Conservation (phyloP, 2,797 vertebrate species). For the Chanos chanos region DNA sequence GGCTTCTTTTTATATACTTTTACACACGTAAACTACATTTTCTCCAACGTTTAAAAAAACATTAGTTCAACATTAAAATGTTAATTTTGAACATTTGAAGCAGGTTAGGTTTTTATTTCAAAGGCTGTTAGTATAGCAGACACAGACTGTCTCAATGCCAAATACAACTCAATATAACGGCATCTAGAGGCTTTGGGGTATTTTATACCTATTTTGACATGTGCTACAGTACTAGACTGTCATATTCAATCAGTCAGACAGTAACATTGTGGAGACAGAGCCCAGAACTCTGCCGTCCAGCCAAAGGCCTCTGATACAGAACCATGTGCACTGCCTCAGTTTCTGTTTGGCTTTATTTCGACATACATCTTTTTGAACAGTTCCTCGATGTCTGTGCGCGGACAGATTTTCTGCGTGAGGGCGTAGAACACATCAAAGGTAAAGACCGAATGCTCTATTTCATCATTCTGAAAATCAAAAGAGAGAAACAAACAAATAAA, state of each 20-base stretch:
- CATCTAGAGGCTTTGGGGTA: no score
- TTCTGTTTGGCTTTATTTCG: not conserved
- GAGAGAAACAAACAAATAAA: no score
- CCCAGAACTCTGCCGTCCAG: not conserved
- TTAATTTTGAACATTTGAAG: slow-evolving; percentile 78
- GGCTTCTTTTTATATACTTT: slow-evolving; percentile 7
- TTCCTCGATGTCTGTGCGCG: slow-evolving; percentile 97
- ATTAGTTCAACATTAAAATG: slow-evolving; percentile 73
- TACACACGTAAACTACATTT: slow-evolving; percentile 29
- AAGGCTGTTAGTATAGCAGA: slow-evolving; percentile 86
- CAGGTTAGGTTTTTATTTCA: slow-evolving; percentile 80
- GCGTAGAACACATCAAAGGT: slow-evolving; percentile 97
- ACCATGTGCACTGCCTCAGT: not conserved
- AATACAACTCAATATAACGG: no score
- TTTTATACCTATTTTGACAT: no score
- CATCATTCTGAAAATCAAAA: slow-evolving; percentile 84
- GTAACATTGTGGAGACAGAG: no score
- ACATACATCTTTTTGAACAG: slow-evolving; percentile 97
- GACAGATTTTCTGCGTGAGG: slow-evolving; percentile 97
- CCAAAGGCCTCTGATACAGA: not conserved
- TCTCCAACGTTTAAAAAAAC: slow-evolving; percentile 40
- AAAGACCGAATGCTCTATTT: slow-evolving; percentile 90
- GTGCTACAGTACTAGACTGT: no score
- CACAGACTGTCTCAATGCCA: slow-evolving; percentile 55
- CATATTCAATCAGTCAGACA: no score